Evolutionary conservation across 2,888 invertebrate genomes (phyloP).

Genomic region (Xanthia icteritia): DNA sequence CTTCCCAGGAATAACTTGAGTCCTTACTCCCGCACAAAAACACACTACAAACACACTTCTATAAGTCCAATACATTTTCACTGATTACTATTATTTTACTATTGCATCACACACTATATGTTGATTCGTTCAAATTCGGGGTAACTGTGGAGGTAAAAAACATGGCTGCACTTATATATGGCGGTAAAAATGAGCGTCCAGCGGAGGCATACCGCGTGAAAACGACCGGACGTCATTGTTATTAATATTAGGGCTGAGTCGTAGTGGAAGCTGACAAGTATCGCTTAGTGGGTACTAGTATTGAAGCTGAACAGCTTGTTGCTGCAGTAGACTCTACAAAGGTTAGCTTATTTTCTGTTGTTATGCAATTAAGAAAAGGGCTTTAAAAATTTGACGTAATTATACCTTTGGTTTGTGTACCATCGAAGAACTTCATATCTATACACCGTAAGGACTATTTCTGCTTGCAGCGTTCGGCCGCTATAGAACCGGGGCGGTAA

Average conservation of each 20-base stretch:
- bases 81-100: conserved; percentile 50
- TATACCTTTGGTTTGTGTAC: no score
- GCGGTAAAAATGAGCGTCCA: conserved; percentile 85
- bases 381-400: no score
- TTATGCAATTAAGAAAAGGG: no score
- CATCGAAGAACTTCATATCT: no score
- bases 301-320: no score
- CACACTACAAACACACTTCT: conserved; percentile 81
- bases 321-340: no score
- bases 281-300: neutral
- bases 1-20: conserved; percentile 87
- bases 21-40: conserved; percentile 82
- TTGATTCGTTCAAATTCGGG: conserved; percentile 73
- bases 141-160: conserved; percentile 86
- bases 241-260: conserved; percentile 75
- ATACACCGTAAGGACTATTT: no score
- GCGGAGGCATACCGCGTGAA: conserved; percentile 85
- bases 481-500: no score
- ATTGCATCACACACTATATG: conserved; percentile 66
- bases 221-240: conserved; percentile 90
- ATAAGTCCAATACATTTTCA: conserved; percentile 82
- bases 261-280: conserved; percentile 61
- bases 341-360: no score
- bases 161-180: conserved; percentile 86
- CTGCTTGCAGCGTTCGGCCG: no score